Conservation (phyloP, 2,113 vertebrate genomes). For the Cavia porcellus region DNA sequence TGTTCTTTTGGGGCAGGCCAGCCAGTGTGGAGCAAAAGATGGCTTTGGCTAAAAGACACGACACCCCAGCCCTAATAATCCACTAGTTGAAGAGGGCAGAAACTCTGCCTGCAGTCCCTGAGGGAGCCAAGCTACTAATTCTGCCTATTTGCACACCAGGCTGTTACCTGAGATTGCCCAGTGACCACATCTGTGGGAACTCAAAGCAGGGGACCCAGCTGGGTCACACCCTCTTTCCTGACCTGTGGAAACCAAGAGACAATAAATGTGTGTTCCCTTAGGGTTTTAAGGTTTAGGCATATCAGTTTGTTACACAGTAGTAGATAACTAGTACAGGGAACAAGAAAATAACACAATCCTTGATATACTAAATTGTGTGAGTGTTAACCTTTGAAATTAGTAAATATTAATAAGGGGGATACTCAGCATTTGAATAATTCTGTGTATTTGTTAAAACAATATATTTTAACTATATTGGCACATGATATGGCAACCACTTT, state of each 20-base stretch:
- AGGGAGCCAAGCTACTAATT: neutral
- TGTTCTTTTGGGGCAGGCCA: neutral
- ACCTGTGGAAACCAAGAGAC: neutral
- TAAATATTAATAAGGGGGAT: neutral
- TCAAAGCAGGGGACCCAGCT: neutral
- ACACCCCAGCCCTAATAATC: neutral
- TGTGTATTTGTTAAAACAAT: neutral
- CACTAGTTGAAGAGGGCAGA: neutral
- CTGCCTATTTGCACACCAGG: neutral
- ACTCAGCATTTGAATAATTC: neutral
- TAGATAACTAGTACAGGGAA: neutral
- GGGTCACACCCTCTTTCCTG: neutral
- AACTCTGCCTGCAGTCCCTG: neutral
- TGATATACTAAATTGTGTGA: neutral
- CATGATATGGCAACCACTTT: neutral
- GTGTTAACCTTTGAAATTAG: neutral
- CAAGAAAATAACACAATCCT: neutral
- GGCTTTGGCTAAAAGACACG: neutral
- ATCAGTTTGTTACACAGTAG: neutral
- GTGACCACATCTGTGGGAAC: neutral
- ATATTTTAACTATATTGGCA: neutral
- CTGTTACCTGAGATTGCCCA: neutral
- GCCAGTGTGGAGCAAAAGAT: accelerated
- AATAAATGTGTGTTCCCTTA: neutral
- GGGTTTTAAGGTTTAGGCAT: too few species aligned